Percentiles rank a stretch among this genome's conserved stretches.
Evolutionary conservation across 2,797 vertebrate species (phyloP).

Genomic region (Danio jaintianensis): DNA sequence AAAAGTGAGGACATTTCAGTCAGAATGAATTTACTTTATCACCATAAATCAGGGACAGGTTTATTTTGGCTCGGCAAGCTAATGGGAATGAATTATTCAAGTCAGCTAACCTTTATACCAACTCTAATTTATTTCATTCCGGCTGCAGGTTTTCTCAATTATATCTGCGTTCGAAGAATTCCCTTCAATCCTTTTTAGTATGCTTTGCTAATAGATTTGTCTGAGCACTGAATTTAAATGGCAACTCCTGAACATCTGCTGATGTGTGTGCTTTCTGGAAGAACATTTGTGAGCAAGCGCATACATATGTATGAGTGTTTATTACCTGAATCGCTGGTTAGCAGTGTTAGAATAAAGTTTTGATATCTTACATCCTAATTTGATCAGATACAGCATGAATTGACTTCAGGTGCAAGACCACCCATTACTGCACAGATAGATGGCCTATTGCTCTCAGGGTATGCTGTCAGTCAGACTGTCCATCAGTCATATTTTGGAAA

Average conservation of each 20-base stretch:
- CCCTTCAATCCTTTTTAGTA: constrained; percentile 13
- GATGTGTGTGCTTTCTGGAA: constrained; percentile 7
- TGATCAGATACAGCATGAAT: neutral
- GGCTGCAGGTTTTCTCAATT: constrained; percentile 69
- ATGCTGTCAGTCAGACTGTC: constrained; percentile 48
- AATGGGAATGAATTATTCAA: constrained; percentile 70
- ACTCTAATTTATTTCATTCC: constrained; percentile 70
- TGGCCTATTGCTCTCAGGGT: constrained; percentile 7
- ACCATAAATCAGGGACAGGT: constrained; percentile 23
- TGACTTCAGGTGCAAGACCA: constrained; percentile 45
- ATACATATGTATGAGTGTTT: constrained; percentile 9
- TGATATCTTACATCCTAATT: neutral
- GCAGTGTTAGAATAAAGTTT: neutral
- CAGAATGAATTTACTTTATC: constrained; percentile 44
- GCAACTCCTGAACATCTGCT: constrained; percentile 9
- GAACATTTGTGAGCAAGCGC: neutral
- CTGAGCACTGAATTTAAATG: constrained; percentile 11
- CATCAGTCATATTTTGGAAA: constrained; percentile 35
- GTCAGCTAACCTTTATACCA: constrained; percentile 65
- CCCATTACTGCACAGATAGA: constrained; percentile 35
- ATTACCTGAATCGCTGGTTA: constrained; percentile 13
- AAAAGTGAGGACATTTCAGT: constrained; percentile 24
- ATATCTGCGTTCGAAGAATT: constrained; percentile 71
- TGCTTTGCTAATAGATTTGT: constrained; percentile 44
- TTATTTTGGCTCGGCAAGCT: constrained; percentile 60